Base-by-base conservation (phyloP, 2,888 invertebrate species). In the Melolontha melolontha region DNA sequence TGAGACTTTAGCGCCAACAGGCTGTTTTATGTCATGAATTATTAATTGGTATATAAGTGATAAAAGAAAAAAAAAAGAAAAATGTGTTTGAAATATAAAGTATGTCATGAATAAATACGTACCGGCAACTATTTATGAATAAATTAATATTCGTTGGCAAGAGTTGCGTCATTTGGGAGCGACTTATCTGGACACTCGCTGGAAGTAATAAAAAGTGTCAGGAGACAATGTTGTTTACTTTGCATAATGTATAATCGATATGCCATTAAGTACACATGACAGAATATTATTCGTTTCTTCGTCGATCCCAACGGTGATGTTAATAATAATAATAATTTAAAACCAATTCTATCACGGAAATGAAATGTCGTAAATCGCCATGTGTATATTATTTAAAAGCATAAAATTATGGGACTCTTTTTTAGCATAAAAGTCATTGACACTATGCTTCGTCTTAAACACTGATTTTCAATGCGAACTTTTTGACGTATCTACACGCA, bases 191-290 rank as follows among this genome's bases (percentile, higher is more conserved):
- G 39, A 62, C 47, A 47, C 34, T 62, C 59, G 39, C 47, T 34
- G 59, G 47, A 47, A 62, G 34, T 62, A 62, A 62, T 62, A 16
- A 62, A 62, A 47, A 22, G 29, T 47, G 29, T 62, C 47, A 39
- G 59, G 34, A 62, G 59, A 62, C 59, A 62, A 47, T 62, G 34
- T 62, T 62, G 59, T 62, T 62, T 62, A 49, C 47, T 47, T 47
- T 47, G 47, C 59, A 62, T 62, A 62, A 62, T 34, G 59, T 62
- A 47, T 62, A 62, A 62, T 62, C 59, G 12, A 62, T 62, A 62
- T 34, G 8, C 34, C 16, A 49, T 62, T 62, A 62, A 10, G 34
- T 62, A 29, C 47, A 39, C 59, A 17, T 62, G 59, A 62, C 59
- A 44, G 47, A 12, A 29, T 47, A 62, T 62, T 62, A 62, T 62